Evolutionary conservation across 2,113 vertebrate genomes (phyloP), one percentile per base, ranked within the genome.

Genomic region (Semicossyphus pulcher): DNA sequence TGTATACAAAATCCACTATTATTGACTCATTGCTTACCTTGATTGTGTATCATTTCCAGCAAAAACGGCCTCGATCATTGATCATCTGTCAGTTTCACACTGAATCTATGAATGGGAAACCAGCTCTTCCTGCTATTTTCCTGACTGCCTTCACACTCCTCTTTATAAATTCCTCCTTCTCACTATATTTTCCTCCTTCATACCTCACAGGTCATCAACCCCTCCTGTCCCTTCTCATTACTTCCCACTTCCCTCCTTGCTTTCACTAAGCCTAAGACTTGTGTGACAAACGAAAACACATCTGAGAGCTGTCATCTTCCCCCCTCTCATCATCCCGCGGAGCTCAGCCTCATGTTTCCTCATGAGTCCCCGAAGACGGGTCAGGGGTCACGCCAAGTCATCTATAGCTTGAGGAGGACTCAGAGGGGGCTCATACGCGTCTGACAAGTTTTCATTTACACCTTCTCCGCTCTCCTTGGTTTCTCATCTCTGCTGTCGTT

Each of bases 381-480:
- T 86, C 87, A 84, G 66, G 63, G 86, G 63, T 82, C 23, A 39
- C 12, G 23, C 23, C 21, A 74, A 70, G 42, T 63, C 65, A 58
- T 78, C 74, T 73, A 16, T 61, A 56, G 73, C 73, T 69, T 51
- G 41, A 32, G 47, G 42, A 45, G 63, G 32, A 75, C 59, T 15
- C 18, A 57, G 67, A 16, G 20, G 42, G 37, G 56, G 61, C 11
- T 29, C 54, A 49, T 34, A 59, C 7, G 29, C 9, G 36, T 28
- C 67, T 80, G 65, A 56, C 69, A 57, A 47, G 45, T 67, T 85
- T 81, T 76, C 61, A 83, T 88, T 85, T 73, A 66, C 76, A 84
- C 70, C 77, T 77, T 61, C 41, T 69, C 23, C 37, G n/a, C 44
- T 64, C 31, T 42, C 29, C 25, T 71, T 58, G 23, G 75, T 67